Percentiles rank a stretch among this genome's conserved stretches.
Evolutionary conservation across 2,888 invertebrate genomes (phyloP).

Genomic region (Lepidonotus clava): DNA sequence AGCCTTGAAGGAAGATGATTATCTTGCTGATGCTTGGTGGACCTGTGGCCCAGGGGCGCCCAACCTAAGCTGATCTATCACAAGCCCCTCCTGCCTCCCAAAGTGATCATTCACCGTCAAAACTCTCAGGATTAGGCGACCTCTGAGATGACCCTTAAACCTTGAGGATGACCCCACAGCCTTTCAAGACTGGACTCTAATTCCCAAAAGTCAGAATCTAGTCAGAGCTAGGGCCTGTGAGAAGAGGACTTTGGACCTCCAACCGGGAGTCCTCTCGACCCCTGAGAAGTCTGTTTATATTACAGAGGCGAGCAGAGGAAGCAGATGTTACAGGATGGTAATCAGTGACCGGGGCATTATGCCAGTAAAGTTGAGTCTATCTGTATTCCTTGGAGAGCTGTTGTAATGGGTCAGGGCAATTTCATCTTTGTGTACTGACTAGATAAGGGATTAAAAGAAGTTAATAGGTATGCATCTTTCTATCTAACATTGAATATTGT

Average conservation of each 20-base stretch:
- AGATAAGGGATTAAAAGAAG: no score
- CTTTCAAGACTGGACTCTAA: slow-evolving; percentile 13
- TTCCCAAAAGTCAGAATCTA: neutral
- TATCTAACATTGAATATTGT: no score
- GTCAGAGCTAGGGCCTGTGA: neutral
- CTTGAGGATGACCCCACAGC: neutral
- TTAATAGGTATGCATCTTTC: no score
- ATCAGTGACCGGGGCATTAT: no score
- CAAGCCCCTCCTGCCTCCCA: neutral
- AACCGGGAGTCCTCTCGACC: neutral
- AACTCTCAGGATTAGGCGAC: neutral
- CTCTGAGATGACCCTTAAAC: neutral
- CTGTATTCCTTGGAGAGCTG: no score
- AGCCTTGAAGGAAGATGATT: neutral
- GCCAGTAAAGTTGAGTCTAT: no score
- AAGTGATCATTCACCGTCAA: slow-evolving; percentile 28
- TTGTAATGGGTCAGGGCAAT: no score
- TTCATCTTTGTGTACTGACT: no score
- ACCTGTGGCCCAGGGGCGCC: neutral
- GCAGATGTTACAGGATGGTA: no score
- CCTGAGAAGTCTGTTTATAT: neutral
- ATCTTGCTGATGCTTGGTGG: neutral
- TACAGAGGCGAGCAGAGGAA: neutral
- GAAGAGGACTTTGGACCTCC: neutral
- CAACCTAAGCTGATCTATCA: slow-evolving; percentile 24